Evolutionary conservation across 1,140 invertebrate genomes (phyloP).

Genomic region (Microplitis demolitor): DNA sequence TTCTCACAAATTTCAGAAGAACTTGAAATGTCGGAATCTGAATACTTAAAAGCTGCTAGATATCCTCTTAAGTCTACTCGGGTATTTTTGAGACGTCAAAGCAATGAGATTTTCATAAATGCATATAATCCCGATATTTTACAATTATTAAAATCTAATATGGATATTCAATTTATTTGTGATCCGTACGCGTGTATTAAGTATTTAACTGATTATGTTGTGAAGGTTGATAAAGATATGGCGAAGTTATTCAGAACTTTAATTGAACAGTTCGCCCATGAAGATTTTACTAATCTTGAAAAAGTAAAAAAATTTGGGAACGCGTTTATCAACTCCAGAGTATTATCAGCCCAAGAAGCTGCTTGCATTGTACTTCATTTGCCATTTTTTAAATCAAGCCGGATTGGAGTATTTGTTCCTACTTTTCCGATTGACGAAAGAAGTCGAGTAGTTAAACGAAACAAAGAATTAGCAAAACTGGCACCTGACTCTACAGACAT

Average conservation of each 20-base stretch:
- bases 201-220: constrained; percentile 5
- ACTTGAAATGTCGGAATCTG: too few relatives aligned
- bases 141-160: neutral
- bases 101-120: neutral
- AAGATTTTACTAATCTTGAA: neutral
- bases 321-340: neutral
- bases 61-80: neutral
- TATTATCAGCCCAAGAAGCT: neutral
- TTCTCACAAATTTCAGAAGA: too few relatives aligned
- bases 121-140: neutral
- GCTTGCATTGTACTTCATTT: neutral
- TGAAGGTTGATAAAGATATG: constrained; percentile 2
- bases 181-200: neutral
- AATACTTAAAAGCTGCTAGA: neutral
- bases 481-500: neutral
- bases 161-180: neutral
- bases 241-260: neutral
- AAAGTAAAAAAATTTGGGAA: neutral
- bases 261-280: neutral
- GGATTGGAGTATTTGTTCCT: neutral
- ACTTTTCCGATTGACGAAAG: neutral
- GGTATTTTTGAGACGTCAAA: neutral
- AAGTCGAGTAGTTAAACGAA: neutral
- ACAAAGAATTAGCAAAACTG: constrained; percentile 1
- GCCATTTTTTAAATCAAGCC: neutral